Conservation (phyloP, 2,113 vertebrate species). For the Rostratula benghalensis region DNA sequence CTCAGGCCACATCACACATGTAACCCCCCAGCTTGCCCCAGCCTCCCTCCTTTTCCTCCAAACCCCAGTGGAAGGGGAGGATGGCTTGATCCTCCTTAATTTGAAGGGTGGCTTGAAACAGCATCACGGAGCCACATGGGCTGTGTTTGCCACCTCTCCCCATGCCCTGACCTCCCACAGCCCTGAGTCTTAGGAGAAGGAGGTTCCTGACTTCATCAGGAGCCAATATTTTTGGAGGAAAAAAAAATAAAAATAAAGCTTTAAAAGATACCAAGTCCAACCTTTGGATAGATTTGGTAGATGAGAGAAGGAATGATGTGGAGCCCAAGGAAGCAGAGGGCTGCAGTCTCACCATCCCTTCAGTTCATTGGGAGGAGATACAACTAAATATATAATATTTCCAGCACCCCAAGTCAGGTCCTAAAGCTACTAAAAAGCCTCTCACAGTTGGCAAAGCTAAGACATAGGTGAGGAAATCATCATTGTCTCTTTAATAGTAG, state of each 20-base stretch:
- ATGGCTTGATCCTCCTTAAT: no score
- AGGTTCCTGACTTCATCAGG: background rate
- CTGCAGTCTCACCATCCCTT: background rate
- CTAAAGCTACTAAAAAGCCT: background rate
- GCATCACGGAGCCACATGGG: fast-evolving
- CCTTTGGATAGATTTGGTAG: background rate
- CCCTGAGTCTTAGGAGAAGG: background rate
- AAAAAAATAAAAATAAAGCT: background rate
- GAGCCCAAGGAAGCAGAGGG: background rate
- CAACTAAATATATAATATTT: background rate
- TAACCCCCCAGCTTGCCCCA: no score
- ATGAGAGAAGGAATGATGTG: fast-evolving
- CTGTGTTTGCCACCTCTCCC: background rate
- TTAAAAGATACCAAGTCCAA: background rate
- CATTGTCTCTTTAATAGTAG: background rate
- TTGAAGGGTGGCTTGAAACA: background rate
- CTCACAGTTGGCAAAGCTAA: background rate
- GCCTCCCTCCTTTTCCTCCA: background rate
- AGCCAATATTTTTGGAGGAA: fast-evolving
- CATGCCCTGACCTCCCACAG: background rate
- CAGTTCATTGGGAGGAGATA: background rate
- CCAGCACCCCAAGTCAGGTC: background rate
- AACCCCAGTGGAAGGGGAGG: background rate
- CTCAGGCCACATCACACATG: background rate
- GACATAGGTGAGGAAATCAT: fast-evolving